Base-by-base conservation (phyloP, 2,888 invertebrate species). In the Lampropteryx suffumata region DNA sequence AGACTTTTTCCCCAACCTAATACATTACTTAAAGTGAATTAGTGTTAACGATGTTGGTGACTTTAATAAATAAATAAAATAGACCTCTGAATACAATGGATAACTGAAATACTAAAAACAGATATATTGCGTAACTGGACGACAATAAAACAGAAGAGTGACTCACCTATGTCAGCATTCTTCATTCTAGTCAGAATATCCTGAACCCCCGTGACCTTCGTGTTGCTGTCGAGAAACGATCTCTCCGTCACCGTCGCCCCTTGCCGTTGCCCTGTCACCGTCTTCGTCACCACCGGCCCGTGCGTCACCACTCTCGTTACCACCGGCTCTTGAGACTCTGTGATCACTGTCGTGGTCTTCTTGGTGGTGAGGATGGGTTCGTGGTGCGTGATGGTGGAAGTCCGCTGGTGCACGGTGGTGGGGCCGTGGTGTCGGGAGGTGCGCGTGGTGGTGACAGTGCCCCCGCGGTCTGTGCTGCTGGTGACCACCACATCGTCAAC, bases 111-210 rank as follows among this genome's bases (percentile, higher is more conserved):
- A 17, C 2, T 17, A 17, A 3, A 17, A 17, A 17, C 2, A 3
- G 17, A 17, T 2, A 17, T n/a, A n/a, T n/a, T n/a, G n/a, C n/a
- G n/a, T n/a, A n/a, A n/a, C n/a, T n/a, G n/a, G n/a, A n/a, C n/a
- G n/a, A 43, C 14, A 28, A 2, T n/a, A 28, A 28, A 9, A 28
- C 28, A 17, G 4, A 14, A 9, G 3, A 12, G 33, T 24, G 12
- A 30, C 78, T 76, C 59, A 93, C 94, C 93, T 62, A 93, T 92
- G 68, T 94, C 94, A 61, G 94, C 94, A 70, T 94, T 94, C 74
- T 93, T 93, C 96, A 96, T 96, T 62, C 95, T 91, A 3, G 92
- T 92, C 45, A 96, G 86, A 10, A 95, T 94, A 72, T 96, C 96
- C 71, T 94, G 93, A 1, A 95, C 94, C 2, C 94, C 94, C 3